Base-by-base conservation (phyloP, 1,140 invertebrate species). In the Drosophila lowei region DNA sequence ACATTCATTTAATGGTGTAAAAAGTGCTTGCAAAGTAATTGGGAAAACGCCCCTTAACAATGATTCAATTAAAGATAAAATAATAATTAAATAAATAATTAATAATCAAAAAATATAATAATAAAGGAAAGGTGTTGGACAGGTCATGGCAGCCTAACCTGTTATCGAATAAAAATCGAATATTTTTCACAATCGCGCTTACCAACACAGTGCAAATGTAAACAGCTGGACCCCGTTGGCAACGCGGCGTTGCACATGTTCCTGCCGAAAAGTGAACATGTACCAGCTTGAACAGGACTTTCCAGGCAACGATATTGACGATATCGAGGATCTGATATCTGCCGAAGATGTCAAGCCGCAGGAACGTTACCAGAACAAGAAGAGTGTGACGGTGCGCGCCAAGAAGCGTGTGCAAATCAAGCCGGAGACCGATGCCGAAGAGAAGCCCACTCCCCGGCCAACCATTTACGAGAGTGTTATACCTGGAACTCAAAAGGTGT, bases 401-500 rank as follows among this genome's bases (percentile, higher is more conserved):
- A 95, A 93, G 64, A 93, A 94, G 79, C 81, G 90, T 38, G 85
- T 73, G 63, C 59, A 77, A 80, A 70, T 77, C 18, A 68, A 72
- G 11, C 62, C 41, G 11, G 62, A 77, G 48, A 18, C 25, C 4
- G 66, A 72, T 7, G 62, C 67, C 57, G 54, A 54, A n/a, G 34
- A 58, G 42, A 75, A 89, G 21, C 64, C 34, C 6, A 52, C 15
- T 11, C 57, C 89, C 11, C 67, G 80, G 52, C 75, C 90, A 38
- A 55, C 81, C 0, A 92, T 80, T 52, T 73, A 53, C 89, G 92
- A 93, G 60, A 95, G 94, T 90, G 93, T 95, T 57, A 94, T 97
- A 52, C 96, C 96, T 91, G 97, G 97, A n/a, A 97, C 96, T 0
- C 97, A 98, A 90, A 96, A 93, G 65, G 95, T 99, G 49, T 99